Conservation (phyloP, 2,888 invertebrate genomes). For the Penaeus monodon region DNA sequence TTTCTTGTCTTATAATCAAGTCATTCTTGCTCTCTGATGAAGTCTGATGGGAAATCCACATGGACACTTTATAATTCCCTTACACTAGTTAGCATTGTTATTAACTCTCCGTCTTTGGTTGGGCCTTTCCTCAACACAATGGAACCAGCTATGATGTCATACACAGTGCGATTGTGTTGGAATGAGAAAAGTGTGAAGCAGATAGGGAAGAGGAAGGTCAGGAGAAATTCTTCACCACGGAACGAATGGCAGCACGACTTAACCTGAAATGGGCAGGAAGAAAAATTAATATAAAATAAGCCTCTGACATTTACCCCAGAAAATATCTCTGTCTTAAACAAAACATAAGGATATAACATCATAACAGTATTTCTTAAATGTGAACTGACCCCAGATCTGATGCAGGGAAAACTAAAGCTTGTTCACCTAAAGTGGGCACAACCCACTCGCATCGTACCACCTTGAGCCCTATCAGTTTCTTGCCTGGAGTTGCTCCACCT, state of each 20-base stretch:
- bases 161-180: conserved; percentile 87
- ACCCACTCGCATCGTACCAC: conserved; percentile 85
- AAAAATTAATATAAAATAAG: no score
- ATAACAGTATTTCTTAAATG: neutral
- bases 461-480: conserved; percentile 85
- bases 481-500: conserved; percentile 91
- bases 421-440: conserved; percentile 75
- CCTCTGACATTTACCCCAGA: neutral
- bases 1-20: neutral
- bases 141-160: conserved; percentile 87
- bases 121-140: conserved; percentile 80
- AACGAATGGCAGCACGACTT: conserved; percentile 71
- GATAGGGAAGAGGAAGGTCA: conserved; percentile 88
- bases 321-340: neutral
- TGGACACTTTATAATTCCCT: no score
- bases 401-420: conserved; percentile 80
- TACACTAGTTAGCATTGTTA: conserved; percentile 15
- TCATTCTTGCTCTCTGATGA: no score
- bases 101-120: conserved; percentile 13
- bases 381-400: conserved; percentile 76
- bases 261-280: conserved; percentile 25
- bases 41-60: no score
- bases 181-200: conserved; percentile 88
- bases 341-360: neutral
- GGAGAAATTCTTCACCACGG: conserved; percentile 87